phyloP scores from a whole-genome alignment of 2,113 vertebrate species.

The Amphiprion percula region DNA sequence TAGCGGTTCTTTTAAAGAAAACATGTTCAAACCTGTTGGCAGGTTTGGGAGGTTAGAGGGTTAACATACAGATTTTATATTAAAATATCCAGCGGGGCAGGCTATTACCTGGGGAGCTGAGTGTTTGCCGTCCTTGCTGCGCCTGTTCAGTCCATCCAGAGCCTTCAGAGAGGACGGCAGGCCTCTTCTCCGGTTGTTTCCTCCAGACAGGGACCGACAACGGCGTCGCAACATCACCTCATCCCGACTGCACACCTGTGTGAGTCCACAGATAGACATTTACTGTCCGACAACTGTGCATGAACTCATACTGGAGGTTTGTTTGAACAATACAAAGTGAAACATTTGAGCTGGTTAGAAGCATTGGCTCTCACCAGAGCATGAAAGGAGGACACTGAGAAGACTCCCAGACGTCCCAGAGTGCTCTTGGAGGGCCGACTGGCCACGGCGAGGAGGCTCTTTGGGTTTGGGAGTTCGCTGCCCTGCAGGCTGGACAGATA shows the following conservation, averaged over 20 bases:
- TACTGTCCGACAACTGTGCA: no score
- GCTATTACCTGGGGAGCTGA: slow-evolving; percentile 87
- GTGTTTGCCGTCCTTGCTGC: slow-evolving; percentile 84
- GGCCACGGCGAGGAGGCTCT: slow-evolving; percentile 91
- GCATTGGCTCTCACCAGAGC: slow-evolving; percentile 85
- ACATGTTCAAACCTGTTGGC: no score
- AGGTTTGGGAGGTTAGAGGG: no score
- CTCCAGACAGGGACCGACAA: slow-evolving; percentile 85
- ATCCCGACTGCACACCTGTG: slow-evolving; percentile 91
- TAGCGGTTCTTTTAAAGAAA: no score
- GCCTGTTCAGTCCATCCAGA: slow-evolving; percentile 87
- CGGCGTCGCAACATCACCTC: slow-evolving; percentile 87
- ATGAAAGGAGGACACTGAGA: slow-evolving; percentile 95
- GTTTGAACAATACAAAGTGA: no score
- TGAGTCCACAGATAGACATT: neutral
- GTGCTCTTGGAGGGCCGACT: slow-evolving; percentile 91
- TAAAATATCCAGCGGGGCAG: no score
- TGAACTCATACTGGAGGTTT: neutral
- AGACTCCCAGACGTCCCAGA: slow-evolving; percentile 91
- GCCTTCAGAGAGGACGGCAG: slow-evolving; percentile 91
- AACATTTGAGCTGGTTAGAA: no score
- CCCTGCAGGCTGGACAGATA: slow-evolving; percentile 96
- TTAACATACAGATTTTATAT: no score
- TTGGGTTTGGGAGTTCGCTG: slow-evolving; percentile 94
- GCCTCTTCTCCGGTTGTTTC: slow-evolving; percentile 82